These are phyloP conservation scores for Nothoprocta pentlandii DNA, from an alignment of 2,113 vertebrate species.

Conservation along the genomic window DNA sequence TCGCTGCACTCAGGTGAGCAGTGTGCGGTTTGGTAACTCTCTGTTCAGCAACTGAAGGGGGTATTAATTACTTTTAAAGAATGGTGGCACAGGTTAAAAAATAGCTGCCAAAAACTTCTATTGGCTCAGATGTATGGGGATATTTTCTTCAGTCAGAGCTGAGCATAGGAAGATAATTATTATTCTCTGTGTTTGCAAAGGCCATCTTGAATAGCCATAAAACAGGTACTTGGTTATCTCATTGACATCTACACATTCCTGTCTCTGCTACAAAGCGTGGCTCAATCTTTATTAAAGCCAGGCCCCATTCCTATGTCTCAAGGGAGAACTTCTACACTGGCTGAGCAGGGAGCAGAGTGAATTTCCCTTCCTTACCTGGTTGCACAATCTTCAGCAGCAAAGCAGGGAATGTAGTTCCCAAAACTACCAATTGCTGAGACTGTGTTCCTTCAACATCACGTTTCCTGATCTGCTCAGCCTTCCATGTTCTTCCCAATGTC, in stretches of 20 bases:
- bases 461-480: not conserved
- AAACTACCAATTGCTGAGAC: not conserved
- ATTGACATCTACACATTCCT: not conserved
- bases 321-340: not conserved
- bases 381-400: not conserved
- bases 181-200: conserved; percentile 15
- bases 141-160: not conserved
- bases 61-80: conserved; percentile 2
- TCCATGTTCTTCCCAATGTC: not conserved
- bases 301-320: not conserved
- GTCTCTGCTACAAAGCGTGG: not conserved
- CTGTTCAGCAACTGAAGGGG: not conserved
- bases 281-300: not conserved
- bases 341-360: not conserved
- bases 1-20: not conserved
- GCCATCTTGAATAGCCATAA: not conserved
- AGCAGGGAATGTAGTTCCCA: not conserved
- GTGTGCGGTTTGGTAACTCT: not conserved
- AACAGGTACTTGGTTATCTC: not conserved
- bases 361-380: not conserved
- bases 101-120: not conserved
- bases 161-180: not conserved
- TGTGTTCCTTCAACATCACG: not conserved
- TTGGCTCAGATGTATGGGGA: not conserved
- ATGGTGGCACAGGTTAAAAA: not conserved